Base-by-base conservation (phyloP, 2,888 invertebrate genomes). In the Altica lythri region DNA sequence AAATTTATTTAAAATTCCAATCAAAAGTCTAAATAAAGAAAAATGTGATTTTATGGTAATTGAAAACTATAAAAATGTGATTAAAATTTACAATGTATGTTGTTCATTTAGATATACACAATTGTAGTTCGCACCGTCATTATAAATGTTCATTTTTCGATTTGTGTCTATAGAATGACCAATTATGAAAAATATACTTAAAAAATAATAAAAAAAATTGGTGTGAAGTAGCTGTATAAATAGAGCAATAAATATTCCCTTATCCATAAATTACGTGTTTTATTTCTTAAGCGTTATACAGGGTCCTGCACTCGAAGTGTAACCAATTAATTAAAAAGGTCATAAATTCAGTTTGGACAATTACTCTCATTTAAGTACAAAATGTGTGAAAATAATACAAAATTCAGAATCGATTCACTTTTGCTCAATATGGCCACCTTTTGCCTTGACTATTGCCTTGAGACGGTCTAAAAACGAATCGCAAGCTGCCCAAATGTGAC, bases 181-280 rank as follows among this genome's bases (percentile, higher is more conserved):
- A 30, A 49, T 45, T 32, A 14, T 13, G 18, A 29, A 34, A 40
- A 35, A 53, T 18, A 51, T 25, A 34, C 22, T 4, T 42, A 34
- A 49, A 45, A 56, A 46, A 45, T 50, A 51, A 45, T 49, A 57
- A 57, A 56, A 61, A 55, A 53, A 59, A 60, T 66, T 61, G 67
- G 61, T 67, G 66, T 68, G 55, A 56, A 60, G 65, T 68, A 67
- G 65, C 55, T 66, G 64, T 66, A 66, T 18, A 60, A 62, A 63
- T 62, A 60, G 64, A 66, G 68, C 68, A 68, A 68, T 68, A 68
- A 68, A 68, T 51, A 60, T 57, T 58, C 50, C 60, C 55, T 53
- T 56, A 61, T 55, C 53, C 54, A 57, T 42, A 34, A 13, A 32
- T 30, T 37, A 27, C 16, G 18, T 17, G 49, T 35, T 53, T 43